Conservation (phyloP, 2,888 invertebrate species). For the Hyppa rectilinea region DNA sequence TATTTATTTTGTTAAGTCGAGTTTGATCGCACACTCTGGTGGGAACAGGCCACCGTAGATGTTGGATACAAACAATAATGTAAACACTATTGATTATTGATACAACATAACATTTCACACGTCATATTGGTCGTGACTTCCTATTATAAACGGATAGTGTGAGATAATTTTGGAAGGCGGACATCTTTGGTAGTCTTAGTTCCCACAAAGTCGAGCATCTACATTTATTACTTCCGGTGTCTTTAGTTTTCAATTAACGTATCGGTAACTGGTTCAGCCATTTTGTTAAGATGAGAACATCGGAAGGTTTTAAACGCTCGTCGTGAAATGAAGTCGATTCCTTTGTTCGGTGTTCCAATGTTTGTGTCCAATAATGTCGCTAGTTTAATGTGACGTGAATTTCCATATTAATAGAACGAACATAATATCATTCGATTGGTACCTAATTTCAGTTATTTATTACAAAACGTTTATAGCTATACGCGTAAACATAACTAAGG, state of each 20-base stretch:
- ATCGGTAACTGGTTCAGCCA: neutral
- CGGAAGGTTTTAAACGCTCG: neutral
- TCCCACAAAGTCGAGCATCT: constrained; percentile 7
- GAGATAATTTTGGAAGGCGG: constrained; percentile 41
- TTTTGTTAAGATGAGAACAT: constrained; percentile 5
- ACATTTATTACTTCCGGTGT: constrained; percentile 1
- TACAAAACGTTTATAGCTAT: constrained; percentile 2
- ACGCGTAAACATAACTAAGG: constrained; percentile 21
- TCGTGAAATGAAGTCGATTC: neutral
- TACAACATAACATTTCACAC: constrained; percentile 66
- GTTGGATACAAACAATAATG: constrained; percentile 74
- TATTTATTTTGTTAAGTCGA: constrained; percentile 89
- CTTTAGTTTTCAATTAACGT: constrained; percentile 14
- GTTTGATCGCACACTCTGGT: constrained; percentile 86
- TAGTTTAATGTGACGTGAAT: constrained; percentile 17
- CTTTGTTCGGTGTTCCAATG: constrained; percentile 33
- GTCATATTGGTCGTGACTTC: constrained; percentile 54
- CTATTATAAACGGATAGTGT: constrained; percentile 56
- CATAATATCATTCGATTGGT: neutral
- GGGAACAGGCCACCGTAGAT: constrained; percentile 78
- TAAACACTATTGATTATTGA: constrained; percentile 73
- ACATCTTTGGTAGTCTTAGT: constrained; percentile 38
- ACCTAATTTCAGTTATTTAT: constrained; percentile 12
- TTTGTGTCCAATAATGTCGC: constrained; percentile 15
- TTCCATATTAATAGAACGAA: constrained; percentile 13